Conservation (phyloP, 2,113 vertebrate genomes). For the Electrona antarctica region DNA sequence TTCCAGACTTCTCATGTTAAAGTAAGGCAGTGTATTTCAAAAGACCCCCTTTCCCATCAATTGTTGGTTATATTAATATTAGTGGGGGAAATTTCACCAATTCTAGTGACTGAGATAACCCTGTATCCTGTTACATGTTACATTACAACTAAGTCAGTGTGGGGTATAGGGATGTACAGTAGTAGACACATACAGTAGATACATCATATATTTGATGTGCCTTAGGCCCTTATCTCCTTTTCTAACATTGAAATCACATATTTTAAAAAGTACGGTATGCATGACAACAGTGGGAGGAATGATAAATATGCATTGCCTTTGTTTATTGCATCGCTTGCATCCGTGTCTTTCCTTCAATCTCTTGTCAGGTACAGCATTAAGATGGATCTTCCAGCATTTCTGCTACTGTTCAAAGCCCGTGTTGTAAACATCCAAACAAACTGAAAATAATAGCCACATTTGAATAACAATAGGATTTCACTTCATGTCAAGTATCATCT, state of each 20-base stretch:
- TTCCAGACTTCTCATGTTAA: too few relatives aligned
- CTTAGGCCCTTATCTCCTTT: neutral
- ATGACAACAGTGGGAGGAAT: slow-evolving; percentile 12
- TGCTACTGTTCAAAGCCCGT: neutral
- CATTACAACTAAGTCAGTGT: neutral
- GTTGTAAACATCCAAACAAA: slow-evolving; percentile 30
- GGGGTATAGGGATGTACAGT: too few relatives aligned
- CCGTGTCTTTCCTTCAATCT: slow-evolving; percentile 13
- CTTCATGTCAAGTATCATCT: slow-evolving; percentile 37
- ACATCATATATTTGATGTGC: neutral
- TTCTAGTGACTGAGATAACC: neutral
- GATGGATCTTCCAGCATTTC: slow-evolving; percentile 36
- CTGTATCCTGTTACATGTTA: neutral
- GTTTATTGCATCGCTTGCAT: slow-evolving; percentile 20
- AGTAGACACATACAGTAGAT: neutral
- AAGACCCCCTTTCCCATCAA: too few relatives aligned
- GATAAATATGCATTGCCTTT: slow-evolving; percentile 55
- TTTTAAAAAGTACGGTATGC: slow-evolving; percentile 19
- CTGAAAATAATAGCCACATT: slow-evolving; percentile 47
- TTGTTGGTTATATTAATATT: too few relatives aligned
- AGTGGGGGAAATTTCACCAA: too few relatives aligned
- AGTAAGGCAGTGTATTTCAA: too few relatives aligned
- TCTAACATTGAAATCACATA: slow-evolving; percentile 11
- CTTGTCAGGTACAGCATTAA: slow-evolving; percentile 32
- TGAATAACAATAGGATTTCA: slow-evolving; percentile 39